phyloP scores from a whole-genome alignment of 2,888 invertebrate genomes.

The Pseudococcus viburni region DNA sequence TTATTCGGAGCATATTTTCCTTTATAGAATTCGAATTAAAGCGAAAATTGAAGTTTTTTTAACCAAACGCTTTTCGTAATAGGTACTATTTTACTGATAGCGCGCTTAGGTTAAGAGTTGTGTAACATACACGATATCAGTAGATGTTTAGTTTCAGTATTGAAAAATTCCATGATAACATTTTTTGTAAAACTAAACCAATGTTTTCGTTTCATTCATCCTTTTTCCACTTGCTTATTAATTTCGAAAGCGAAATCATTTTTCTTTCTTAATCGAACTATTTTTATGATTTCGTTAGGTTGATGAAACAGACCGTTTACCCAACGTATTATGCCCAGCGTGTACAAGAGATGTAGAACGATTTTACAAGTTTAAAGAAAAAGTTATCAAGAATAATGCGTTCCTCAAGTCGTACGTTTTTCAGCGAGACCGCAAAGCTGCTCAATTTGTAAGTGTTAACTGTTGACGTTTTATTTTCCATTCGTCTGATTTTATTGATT shows the following conservation, averaged over 20 bases:
- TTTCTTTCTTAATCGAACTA: not conserved
- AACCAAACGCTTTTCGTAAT: not conserved
- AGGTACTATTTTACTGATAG: constrained; percentile 43
- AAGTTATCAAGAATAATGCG: constrained; percentile 64
- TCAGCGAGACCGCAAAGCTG: constrained; percentile 62
- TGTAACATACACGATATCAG: constrained; percentile 50
- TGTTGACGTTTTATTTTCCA: not conserved
- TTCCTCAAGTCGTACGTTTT: constrained; percentile 60
- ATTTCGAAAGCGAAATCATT: not conserved
- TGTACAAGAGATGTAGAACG: constrained; percentile 64
- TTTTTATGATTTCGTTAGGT: constrained; percentile 22
- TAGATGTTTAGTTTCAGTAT: constrained; percentile 4
- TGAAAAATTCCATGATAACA: constrained; percentile 6
- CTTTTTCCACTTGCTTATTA: not conserved
- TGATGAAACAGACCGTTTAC: constrained; percentile 66
- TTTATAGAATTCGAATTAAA: not conserved
- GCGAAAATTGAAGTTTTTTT: not conserved
- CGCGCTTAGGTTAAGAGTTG: constrained; percentile 18
- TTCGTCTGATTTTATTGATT: not conserved
- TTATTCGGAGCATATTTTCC: not conserved
- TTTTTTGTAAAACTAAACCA: not conserved
- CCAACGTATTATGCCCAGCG: constrained; percentile 61
- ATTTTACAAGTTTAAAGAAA: constrained; percentile 66
- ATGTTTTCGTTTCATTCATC: not conserved
- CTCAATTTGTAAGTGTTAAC: constrained; percentile 61